Base-by-base conservation (phyloP, 1,140 invertebrate species). In the Orius laevigatus region DNA sequence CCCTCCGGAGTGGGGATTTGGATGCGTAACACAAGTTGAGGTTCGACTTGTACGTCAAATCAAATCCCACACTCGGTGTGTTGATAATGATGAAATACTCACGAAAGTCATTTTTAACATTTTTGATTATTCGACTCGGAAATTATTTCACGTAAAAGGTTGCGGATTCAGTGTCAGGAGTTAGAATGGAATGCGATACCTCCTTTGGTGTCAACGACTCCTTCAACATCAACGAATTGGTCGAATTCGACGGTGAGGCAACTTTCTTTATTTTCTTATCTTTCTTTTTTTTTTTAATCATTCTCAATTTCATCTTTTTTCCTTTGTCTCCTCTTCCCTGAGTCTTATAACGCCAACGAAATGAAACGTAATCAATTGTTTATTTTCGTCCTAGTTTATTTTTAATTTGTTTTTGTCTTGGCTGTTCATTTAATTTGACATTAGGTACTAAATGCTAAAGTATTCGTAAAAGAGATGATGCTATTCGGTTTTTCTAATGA, bases 211-310 rank as follows among this genome's bases (percentile, higher is more conserved):
- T 35, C 5, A 12, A 31, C 16, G 51, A 49, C 34, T 33, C 44
- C 4, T 51, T 53, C 38, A 48, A 48, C 39, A 39, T 51, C 35
- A 52, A 46, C 33, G 54, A 55, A 33, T 36, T 55, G 6, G 38
- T 35, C 34, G 54, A 48, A 38, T 33, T 55, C 25, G 54, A 55
- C 49, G 54, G 54, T 55, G 48, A 47, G 39, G 1, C 36, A 14
- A 18, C 38, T 34, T 41, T 12, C 14, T 41, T 34, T 12, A n/a
- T 51, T 20, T 12, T 18, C 32, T 19, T 25, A n/a, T 31, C 44
- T 12, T 15, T 16, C 10, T 38, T 36, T 18, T 44, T 20, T 4
- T 11, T 10, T 35, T 34, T 36, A 36, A 10, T 50, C 9, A 9
- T 50, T 34, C 10, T 9, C n/a, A 20, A 12, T 14, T n/a, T 18